Evolutionary conservation across 2,113 vertebrate genomes (phyloP).

Genomic region (Perca flavescens): DNA sequence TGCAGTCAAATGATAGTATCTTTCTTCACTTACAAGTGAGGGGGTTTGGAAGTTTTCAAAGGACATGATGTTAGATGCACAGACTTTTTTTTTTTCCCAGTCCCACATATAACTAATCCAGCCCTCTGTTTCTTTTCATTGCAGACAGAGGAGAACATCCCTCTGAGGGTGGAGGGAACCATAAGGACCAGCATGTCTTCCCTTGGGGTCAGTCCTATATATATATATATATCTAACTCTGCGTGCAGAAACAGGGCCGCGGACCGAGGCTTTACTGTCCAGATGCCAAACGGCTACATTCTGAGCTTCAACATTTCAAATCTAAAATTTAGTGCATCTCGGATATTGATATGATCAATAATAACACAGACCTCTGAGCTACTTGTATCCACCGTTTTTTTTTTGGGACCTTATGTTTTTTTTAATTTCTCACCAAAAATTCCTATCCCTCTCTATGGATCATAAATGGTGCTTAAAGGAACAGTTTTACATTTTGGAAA

Average conservation of each 20-base stretch:
- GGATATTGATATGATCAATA: not conserved
- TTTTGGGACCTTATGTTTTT: not conserved
- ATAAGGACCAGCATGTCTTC: slow-evolving; percentile 91
- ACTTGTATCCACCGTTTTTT: not conserved
- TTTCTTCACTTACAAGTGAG: not conserved
- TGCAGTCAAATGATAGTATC: not conserved
- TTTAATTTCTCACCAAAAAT: not conserved
- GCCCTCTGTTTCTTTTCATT: slow-evolving; percentile 18
- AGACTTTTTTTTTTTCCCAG: not conserved
- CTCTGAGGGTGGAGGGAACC: slow-evolving; percentile 87
- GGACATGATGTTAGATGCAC: not conserved
- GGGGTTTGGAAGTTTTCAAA: not conserved
- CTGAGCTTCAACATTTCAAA: slow-evolving; percentile 41
- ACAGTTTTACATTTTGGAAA: too few species aligned
- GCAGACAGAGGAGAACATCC: slow-evolving; percentile 86
- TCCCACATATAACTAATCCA: not conserved
- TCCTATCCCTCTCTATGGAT: too few species aligned
- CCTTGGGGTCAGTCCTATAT: slow-evolving; percentile 85
- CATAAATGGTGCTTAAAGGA: too few species aligned
- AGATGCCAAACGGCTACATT: slow-evolving; percentile 50
- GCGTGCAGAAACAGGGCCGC: slow-evolving; percentile 40
- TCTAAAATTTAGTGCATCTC: slow-evolving; percentile 43
- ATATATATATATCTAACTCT: slow-evolving; percentile 32
- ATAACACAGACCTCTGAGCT: not conserved
- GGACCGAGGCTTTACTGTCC: slow-evolving; percentile 52